phyloP scores from a whole-genome alignment of 30 jellyfish, hydroid and myxozoan genomes.

The Catostylus mosaicus region DNA sequence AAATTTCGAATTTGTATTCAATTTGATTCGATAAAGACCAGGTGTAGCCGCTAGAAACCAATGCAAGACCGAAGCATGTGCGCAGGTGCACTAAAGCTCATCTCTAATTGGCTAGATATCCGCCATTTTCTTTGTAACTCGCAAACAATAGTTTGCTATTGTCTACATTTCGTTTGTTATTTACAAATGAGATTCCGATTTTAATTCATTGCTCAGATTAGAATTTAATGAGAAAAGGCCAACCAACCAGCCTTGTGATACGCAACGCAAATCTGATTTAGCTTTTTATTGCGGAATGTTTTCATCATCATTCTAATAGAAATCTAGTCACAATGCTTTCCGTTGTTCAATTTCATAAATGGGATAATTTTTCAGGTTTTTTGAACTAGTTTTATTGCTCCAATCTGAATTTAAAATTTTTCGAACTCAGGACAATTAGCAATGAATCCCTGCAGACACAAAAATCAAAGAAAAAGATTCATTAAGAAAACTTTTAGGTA shows the following conservation, averaged over 20 bases:
- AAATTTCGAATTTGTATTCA: constrained; percentile 29
- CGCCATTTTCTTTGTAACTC: constrained; percentile 16
- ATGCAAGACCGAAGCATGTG: constrained; percentile 7
- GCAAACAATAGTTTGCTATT: constrained; percentile 11
- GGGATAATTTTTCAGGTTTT: no score
- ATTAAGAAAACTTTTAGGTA: no score
- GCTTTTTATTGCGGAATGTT: neutral
- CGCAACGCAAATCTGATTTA: constrained; percentile 16
- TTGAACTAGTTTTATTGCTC: no score
- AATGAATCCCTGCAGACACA: no score
- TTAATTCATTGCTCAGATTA: neutral
- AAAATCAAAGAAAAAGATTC: no score
- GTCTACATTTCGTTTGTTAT: neutral
- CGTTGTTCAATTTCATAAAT: neutral
- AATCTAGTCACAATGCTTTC: neutral
- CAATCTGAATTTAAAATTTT: no score
- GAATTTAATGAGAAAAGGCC: constrained; percentile 1
- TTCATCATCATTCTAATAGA: neutral
- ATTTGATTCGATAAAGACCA: constrained; percentile 30
- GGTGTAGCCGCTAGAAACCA: constrained; percentile 61
- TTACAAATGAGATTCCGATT: constrained; percentile 4
- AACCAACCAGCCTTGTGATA: neutral
- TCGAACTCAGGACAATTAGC: no score
- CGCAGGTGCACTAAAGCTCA: constrained; percentile 51
- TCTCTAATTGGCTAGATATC: constrained; percentile 32